Evolutionary conservation across 2,888 invertebrate species (phyloP).

Genomic region (Cancer borealis): DNA sequence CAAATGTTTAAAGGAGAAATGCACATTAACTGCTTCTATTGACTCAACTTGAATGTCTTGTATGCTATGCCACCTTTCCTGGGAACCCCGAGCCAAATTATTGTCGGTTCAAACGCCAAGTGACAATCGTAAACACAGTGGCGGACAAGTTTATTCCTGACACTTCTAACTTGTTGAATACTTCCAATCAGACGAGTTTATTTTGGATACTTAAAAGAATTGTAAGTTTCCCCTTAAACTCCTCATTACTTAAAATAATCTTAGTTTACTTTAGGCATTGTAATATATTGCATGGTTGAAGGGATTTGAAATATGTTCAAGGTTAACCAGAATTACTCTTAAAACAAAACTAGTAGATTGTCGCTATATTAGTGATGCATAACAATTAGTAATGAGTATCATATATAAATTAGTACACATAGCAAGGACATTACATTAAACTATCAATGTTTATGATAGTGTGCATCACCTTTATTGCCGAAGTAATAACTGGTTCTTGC

Average conservation of each 20-base stretch:
- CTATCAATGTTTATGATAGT: too few species aligned
- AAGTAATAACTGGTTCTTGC: too few species aligned
- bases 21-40: not conserved
- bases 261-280: too few species aligned
- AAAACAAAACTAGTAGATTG: not conserved
- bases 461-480: too few species aligned
- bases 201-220: not conserved
- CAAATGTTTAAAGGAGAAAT: not conserved
- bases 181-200: not conserved
- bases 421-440: not conserved
- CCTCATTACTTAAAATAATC: too few species aligned
- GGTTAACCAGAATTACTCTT: not conserved
- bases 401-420: not conserved
- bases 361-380: not conserved
- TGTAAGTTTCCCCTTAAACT: not conserved
- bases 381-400: not conserved
- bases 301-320: not conserved
- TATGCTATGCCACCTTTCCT: not conserved
- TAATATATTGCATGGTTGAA: too few species aligned
- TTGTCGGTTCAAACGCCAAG: not conserved
- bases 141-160: not conserved
- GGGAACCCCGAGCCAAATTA: not conserved
- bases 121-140: slow-evolving; percentile 1
- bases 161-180: not conserved
- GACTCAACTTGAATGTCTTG: not conserved